Base-by-base conservation (phyloP, 2,888 invertebrate genomes). In the Morpho helenor region DNA sequence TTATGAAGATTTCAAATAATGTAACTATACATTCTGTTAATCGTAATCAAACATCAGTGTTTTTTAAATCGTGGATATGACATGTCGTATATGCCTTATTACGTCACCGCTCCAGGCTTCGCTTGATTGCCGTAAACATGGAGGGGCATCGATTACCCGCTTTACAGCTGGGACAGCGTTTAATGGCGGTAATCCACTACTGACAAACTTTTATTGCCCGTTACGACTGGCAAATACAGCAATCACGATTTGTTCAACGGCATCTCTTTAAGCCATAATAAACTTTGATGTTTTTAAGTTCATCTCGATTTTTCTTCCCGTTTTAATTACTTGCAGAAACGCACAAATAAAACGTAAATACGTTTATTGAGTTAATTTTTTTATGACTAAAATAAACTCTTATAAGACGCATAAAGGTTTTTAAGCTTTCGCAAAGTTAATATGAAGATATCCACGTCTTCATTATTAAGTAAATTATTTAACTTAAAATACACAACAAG, bases 131-230 rank as follows among this genome's bases (percentile, higher is more conserved):
- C 77, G 76, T 80, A 80, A 83, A 79, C 79, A 79, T 78, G 61
- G 72, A 74, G 76, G 74, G 69, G 77, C 82, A 82, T 85, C 84
- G 80, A 87, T 87, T 85, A 84, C 74, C 69, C 77, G 80, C 77
- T 87, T 87, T 87, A 88, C 82, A 81, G 76, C 86, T 77, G 72
- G 70, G 74, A 72, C 72, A 70, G 67, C 73, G 74, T 81, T 82
- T 87, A 86, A 89, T 85, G 78, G 79, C 82, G 78, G 86, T 87
- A 87, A 88, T 88, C 85, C 85, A 77, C 80, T 76, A 76, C 75
- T 63, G 59, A 63, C 65, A 61, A 65, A 63, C 61, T 65, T 65
- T 65, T 63, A 65, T 61, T 63, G 63, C 71, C 71, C 73, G 76
- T 82, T 77, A 82, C 78, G 76, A 75, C 78, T 71, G 72, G 67